A percentile compares a stretch with the other conserved stretches of the same genome.
Evolutionary conservation across 2,888 invertebrate species (phyloP).

Genomic region (Stenodema calcarata): DNA sequence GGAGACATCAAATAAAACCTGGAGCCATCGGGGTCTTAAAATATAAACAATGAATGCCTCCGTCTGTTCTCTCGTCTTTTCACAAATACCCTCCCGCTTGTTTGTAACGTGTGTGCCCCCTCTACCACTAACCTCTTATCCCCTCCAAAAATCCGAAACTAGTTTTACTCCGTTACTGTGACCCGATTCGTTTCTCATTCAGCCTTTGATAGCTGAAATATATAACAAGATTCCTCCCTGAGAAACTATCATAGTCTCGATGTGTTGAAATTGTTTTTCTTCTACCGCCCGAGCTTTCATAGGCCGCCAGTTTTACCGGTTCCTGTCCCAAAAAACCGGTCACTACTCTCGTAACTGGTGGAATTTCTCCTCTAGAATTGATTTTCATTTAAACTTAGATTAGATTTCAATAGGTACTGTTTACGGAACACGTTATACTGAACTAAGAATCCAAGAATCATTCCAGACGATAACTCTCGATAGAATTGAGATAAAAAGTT

Average conservation of each 20-base stretch:
- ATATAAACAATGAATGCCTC: background rate
- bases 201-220: background rate
- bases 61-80: background rate
- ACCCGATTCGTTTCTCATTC: conserved; percentile 19
- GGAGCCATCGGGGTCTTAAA: too few species aligned
- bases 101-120: background rate
- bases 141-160: background rate
- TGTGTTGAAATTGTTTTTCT: background rate
- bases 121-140: background rate
- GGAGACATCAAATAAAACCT: too few species aligned
- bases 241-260: background rate
- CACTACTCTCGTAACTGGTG: background rate
- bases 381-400: background rate
- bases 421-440: too few species aligned
- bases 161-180: conserved; percentile 22
- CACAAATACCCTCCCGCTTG: background rate
- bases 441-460: too few species aligned
- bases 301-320: background rate
- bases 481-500: too few species aligned
- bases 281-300: background rate
- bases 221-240: background rate
- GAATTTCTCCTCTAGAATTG: background rate
- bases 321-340: background rate
- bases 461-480: too few species aligned
- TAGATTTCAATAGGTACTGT: background rate